Percentiles rank a stretch among this genome's conserved stretches.
Evolutionary conservation across 53 echinoderm and acorn worm species (phyloP).

Genomic region (Arbacia lixula): DNA sequence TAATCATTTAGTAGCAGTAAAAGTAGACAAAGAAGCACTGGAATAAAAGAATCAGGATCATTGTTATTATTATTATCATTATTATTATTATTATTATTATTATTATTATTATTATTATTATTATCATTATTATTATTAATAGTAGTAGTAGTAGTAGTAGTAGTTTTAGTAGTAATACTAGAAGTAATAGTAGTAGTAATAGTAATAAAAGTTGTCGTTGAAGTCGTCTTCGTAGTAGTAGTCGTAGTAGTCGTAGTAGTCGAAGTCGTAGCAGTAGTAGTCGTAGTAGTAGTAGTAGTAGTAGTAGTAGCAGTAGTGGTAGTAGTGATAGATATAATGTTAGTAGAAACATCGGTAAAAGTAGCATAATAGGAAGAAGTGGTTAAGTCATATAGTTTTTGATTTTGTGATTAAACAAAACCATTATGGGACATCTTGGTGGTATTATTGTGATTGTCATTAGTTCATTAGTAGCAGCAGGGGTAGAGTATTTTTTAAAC

Average conservation of each 20-base stretch:
- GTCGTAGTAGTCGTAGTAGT: background rate
- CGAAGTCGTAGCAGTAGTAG: background rate
- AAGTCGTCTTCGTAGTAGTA: background rate
- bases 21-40: background rate
- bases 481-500: no score
- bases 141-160: background rate
- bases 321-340: no score
- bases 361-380: background rate
- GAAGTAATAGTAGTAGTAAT: background rate
- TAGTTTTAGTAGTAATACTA: background rate
- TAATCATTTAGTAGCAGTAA: background rate
- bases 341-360: no score
- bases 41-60: background rate
- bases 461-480: background rate
- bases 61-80: background rate
- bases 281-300: constrained; percentile 8
- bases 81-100: background rate
- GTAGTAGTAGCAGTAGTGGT: constrained; percentile 27
- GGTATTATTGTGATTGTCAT: background rate
- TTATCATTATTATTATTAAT: background rate
- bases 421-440: background rate
- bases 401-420: background rate
- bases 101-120: background rate
- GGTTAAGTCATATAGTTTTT: no score
- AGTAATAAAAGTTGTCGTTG: background rate